A percentile compares a stretch with the other conserved stretches of the same genome.
Evolutionary conservation across 1,140 invertebrate species (phyloP).

Genomic region (Gryon sp.): DNA sequence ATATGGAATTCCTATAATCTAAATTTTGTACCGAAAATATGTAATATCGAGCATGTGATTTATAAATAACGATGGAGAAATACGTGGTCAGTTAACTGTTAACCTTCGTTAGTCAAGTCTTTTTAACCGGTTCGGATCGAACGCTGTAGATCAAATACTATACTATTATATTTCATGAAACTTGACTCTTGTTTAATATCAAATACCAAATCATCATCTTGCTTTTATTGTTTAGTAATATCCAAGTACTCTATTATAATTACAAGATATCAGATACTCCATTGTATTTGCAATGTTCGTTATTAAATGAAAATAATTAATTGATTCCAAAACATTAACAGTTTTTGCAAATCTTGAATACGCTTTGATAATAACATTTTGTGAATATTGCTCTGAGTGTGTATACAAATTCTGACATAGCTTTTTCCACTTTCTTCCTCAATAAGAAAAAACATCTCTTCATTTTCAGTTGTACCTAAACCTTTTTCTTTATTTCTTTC

Average conservation of each 20-base stretch:
- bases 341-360: too few species aligned
- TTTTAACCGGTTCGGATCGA: not conserved
- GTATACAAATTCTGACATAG: constrained; percentile 12
- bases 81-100: not conserved
- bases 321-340: too few species aligned
- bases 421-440: constrained; percentile 3
- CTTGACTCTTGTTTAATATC: constrained; percentile 16
- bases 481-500: constrained; percentile 45
- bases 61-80: too few species aligned
- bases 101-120: not conserved
- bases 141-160: constrained; percentile 3
- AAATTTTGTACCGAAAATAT: too few species aligned
- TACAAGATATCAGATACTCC: too few species aligned
- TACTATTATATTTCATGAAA: constrained; percentile 22
- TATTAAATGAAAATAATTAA: too few species aligned
- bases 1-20: too few species aligned
- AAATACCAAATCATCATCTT: constrained; percentile 16
- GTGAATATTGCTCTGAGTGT: too few species aligned
- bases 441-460: constrained; percentile 13
- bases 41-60: too few species aligned
- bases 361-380: too few species aligned
- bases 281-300: too few species aligned
- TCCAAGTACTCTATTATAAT: not conserved
- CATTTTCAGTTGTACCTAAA: constrained; percentile 42
- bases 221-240: constrained; percentile 9